phyloP scores from a whole-genome alignment of 2,888 invertebrate genomes.

The Opisthograptis luteolata region DNA sequence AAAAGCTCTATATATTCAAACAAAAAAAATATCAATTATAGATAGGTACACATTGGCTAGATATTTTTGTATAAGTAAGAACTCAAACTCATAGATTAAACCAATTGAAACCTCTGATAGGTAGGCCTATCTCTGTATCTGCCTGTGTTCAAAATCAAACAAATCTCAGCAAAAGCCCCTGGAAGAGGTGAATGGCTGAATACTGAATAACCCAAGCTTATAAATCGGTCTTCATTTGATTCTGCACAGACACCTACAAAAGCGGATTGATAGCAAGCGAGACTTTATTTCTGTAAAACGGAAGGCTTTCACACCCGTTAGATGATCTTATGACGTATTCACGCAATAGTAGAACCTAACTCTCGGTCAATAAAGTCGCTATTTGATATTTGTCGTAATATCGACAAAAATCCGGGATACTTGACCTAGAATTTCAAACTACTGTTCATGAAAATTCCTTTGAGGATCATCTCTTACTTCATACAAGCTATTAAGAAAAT shows the following conservation, averaged over 20 bases:
- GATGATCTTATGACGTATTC: constrained; percentile 11
- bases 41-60: too few species aligned
- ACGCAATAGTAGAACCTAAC: constrained; percentile 29
- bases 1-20: too few species aligned
- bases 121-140: too few species aligned
- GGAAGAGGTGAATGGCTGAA: too few species aligned
- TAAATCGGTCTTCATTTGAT: too few species aligned
- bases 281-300: constrained; percentile 15
- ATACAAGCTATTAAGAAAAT: not conserved
- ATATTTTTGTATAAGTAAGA: too few species aligned
- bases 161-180: too few species aligned
- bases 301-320: constrained; percentile 31
- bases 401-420: constrained; percentile 30
- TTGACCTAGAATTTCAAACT: constrained; percentile 41
- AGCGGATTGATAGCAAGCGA: not conserved
- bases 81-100: too few species aligned
- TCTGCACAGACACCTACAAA: not conserved
- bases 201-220: too few species aligned
- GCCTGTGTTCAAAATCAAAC: too few species aligned
- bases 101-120: too few species aligned
- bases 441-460: constrained; percentile 26
- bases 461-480: not conserved
- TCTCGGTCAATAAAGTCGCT: constrained; percentile 24
- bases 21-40: too few species aligned
- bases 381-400: constrained; percentile 23